Conservation (phyloP, 2,888 invertebrate species). For the Eilema caniola region DNA sequence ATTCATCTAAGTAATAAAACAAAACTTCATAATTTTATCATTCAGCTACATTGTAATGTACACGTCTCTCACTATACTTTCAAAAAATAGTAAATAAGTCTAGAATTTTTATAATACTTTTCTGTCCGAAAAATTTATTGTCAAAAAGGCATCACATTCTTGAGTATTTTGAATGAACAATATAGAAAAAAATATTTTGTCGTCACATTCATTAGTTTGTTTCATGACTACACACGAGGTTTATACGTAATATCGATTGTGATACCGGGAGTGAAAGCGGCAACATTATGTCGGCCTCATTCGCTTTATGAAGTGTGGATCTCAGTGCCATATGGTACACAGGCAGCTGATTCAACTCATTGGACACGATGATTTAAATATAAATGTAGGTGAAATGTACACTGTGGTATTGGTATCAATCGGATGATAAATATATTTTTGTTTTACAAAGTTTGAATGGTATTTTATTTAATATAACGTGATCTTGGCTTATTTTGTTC, state of each 20-base stretch:
- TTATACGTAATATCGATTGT: constrained; percentile 73
- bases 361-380: constrained; percentile 43
- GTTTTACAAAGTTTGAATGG: neutral
- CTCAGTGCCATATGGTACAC: constrained; percentile 81
- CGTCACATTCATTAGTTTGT: constrained; percentile 31
- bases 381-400: constrained; percentile 34
- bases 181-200: constrained; percentile 34
- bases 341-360: constrained; percentile 77
- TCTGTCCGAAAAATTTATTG: neutral
- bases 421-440: constrained; percentile 3
- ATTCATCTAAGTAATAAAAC: constrained; percentile 26
- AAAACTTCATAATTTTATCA: neutral
- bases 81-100: neutral
- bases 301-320: constrained; percentile 81
- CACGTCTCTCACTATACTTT: neutral
- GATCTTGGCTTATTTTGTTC: neutral
- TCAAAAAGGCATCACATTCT: neutral
- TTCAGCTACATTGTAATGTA: neutral
- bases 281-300: constrained; percentile 84
- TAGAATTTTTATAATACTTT: neutral
- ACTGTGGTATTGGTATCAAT: neutral
- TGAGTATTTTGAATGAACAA: neutral
- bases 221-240: constrained; percentile 40
- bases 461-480: constrained; percentile 6
- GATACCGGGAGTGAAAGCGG: constrained; percentile 84